Conservation (phyloP, 2,797 vertebrate genomes). For the Cirrhinus mrigala region DNA sequence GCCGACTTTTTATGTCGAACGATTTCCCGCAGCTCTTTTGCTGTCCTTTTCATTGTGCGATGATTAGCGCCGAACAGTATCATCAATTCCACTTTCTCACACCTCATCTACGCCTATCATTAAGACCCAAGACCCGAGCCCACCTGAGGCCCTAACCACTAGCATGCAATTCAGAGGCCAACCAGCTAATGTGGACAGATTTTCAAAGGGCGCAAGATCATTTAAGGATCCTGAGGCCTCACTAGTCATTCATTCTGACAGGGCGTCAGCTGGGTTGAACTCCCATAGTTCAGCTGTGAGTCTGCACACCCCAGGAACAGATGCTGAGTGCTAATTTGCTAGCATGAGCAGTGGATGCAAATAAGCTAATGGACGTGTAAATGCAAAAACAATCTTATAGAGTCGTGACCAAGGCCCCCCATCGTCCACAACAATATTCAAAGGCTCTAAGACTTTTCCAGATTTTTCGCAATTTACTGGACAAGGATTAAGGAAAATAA, state of each 20-base stretch:
- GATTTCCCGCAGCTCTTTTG: slow-evolving; percentile 20
- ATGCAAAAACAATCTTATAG: slow-evolving; percentile 7
- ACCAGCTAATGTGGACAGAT: slow-evolving; percentile 15
- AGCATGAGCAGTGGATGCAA: not conserved
- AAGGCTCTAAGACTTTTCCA: not conserved
- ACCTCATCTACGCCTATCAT: slow-evolving; percentile 46
- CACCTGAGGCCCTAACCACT: slow-evolving; percentile 39
- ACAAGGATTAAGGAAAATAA: not conserved
- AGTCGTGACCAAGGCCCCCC: not conserved
- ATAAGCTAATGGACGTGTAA: slow-evolving; percentile 2
- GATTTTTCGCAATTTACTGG: not conserved
- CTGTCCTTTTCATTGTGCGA: slow-evolving; percentile 45
- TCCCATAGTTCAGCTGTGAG: slow-evolving; percentile 22
- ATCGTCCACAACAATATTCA: not conserved
- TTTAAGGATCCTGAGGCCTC: slow-evolving; percentile 36
- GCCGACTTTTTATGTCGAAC: slow-evolving; percentile 9
- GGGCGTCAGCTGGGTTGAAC: slow-evolving; percentile 38
- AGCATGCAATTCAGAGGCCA: slow-evolving; percentile 35
- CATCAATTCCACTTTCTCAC: slow-evolving; percentile 51
- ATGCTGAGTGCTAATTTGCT: slow-evolving; percentile 33
- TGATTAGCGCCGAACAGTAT: slow-evolving; percentile 43
- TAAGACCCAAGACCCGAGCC: slow-evolving; percentile 39
- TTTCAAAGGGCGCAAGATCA: slow-evolving; percentile 37
- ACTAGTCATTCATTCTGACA: slow-evolving; percentile 57
- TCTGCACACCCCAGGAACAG: slow-evolving; percentile 45